Percentiles rank a stretch among this genome's conserved stretches.
Conservation (phyloP, 1,140 invertebrate species). For the Asobara japonica region DNA sequence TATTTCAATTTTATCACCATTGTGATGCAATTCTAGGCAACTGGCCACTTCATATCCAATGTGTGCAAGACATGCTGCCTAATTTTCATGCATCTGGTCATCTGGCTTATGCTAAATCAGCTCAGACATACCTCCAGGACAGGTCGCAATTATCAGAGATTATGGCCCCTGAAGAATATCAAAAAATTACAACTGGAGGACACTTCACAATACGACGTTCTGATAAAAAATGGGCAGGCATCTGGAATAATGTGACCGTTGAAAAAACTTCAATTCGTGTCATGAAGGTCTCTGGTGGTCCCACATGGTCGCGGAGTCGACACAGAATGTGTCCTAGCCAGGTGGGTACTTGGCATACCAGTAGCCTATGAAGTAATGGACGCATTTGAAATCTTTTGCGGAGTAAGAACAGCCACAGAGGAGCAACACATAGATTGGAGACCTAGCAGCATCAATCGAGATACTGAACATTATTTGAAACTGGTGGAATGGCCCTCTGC, state of each 20-base stretch:
- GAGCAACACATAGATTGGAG: conserved; percentile 49
- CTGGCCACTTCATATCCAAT: conserved; percentile 45
- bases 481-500: not conserved
- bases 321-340: conserved; percentile 28
- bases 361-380: conserved; percentile 41
- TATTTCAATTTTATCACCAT: conserved; percentile 28
- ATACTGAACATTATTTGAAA: conserved; percentile 44
- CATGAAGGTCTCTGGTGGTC: conserved; percentile 36
- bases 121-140: conserved; percentile 55
- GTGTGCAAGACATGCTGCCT: conserved; percentile 49
- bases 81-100: conserved; percentile 54
- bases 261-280: conserved; percentile 57
- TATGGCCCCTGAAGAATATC: conserved; percentile 45
- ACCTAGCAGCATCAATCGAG: conserved; percentile 35
- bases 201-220: conserved; percentile 49
- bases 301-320: conserved; percentile 36
- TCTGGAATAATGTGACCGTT: conserved; percentile 57
- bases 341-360: conserved; percentile 33
- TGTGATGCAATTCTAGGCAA: conserved; percentile 38
- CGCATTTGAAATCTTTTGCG: conserved; percentile 44
- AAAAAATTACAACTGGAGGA: conserved; percentile 42
- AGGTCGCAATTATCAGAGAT: conserved; percentile 45
- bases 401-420: conserved; percentile 13
- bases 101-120: conserved; percentile 52
- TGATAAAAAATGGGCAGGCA: conserved; percentile 58